Conservation (phyloP, 2,888 invertebrate genomes). For the Lycaena phlaeas region DNA sequence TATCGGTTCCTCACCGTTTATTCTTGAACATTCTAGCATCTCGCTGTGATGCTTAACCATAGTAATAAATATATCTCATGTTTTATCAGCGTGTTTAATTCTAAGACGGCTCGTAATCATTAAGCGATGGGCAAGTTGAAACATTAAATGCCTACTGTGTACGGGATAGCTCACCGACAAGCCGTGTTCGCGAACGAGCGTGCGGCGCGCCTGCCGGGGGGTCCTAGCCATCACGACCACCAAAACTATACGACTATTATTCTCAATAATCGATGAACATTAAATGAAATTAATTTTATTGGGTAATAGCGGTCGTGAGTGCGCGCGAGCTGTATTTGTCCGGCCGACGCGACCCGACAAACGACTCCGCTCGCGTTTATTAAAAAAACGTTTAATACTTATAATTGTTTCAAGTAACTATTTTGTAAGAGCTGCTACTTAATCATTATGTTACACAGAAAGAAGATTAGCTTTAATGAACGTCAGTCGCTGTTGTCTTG, state of each 20-base stretch:
- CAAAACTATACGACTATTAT: constrained; percentile 63
- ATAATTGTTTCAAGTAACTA: not conserved
- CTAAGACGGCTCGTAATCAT: not conserved
- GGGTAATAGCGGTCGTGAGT: constrained; percentile 61
- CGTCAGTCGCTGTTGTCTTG: too few species aligned
- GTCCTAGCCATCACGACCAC: constrained; percentile 54
- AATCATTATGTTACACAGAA: too few species aligned
- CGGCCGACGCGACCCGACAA: constrained; percentile 4
- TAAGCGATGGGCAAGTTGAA: constrained; percentile 5
- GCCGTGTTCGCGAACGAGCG: constrained; percentile 42
- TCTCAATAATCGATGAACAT: constrained; percentile 65
- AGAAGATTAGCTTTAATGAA: too few species aligned
- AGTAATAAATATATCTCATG: too few species aligned
- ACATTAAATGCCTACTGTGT: constrained; percentile 7
- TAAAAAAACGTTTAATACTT: not conserved
- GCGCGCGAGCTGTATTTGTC: constrained; percentile 37
- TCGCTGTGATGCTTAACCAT: too few species aligned
- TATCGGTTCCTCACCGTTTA: too few species aligned
- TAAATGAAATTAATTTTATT: constrained; percentile 71
- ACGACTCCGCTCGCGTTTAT: not conserved
- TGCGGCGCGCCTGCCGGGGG: constrained; percentile 41
- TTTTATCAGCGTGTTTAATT: too few species aligned
- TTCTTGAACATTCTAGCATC: too few species aligned
- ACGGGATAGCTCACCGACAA: constrained; percentile 25
- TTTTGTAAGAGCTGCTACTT: not conserved